phyloP scores from a whole-genome alignment of 2,797 vertebrate species.

The Tadarida brasiliensis region DNA sequence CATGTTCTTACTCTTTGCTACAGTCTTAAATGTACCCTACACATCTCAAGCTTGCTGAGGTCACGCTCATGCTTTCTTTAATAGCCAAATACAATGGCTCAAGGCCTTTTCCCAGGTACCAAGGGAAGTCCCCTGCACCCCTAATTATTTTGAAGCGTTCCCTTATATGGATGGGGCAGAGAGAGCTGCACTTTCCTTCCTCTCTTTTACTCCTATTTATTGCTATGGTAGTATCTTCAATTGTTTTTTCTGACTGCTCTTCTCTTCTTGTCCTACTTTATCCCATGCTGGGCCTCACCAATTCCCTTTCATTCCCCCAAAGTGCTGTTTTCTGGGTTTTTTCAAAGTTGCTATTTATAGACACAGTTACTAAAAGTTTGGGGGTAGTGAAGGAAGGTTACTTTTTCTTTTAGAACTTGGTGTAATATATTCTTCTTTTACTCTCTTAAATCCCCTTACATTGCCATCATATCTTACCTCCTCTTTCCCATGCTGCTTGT shows the following conservation, averaged over 20 bases:
- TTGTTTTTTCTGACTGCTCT: neutral
- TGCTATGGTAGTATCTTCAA: neutral
- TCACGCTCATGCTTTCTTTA: neutral
- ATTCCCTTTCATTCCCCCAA: neutral
- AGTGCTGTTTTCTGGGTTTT: neutral
- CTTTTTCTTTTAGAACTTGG: neutral
- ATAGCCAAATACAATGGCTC: neutral
- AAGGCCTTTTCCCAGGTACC: neutral
- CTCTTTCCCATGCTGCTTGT: neutral
- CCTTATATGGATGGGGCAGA: neutral
- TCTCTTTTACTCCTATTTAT: neutral
- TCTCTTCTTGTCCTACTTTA: neutral
- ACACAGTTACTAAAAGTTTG: conserved; percentile 16
- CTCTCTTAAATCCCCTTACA: neutral
- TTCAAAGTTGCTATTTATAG: neutral
- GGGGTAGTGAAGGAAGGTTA: neutral
- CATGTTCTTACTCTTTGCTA: neutral
- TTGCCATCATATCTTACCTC: neutral
- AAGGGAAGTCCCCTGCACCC: neutral
- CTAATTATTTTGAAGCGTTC: neutral
- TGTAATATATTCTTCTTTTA: neutral
- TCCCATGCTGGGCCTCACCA: neutral
- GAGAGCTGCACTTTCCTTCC: neutral
- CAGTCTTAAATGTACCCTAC: neutral
- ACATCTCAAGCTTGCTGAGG: neutral